These are phyloP conservation scores for Helicoverpa armigera DNA, from an alignment of 1,140 invertebrate genomes.

Conservation along the genomic window DNA sequence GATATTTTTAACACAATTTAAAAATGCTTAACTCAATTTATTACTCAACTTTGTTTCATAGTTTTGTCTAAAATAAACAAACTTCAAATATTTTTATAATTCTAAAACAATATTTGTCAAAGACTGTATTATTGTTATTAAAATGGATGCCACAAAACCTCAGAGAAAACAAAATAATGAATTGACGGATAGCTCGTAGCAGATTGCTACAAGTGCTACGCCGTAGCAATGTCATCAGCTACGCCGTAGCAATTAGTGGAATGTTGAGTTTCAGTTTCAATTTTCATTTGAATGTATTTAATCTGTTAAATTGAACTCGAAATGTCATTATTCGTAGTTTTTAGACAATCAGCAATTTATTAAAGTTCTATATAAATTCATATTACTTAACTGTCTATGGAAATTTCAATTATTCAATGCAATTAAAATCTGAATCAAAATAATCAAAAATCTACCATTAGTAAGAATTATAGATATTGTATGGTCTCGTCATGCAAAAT, in stretches of 20 bases:
- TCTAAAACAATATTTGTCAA: background rate
- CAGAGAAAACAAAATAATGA: background rate
- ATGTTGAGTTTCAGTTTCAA: background rate
- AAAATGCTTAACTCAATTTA: too few relatives aligned
- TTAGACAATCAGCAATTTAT: background rate
- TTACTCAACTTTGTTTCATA: too few relatives aligned
- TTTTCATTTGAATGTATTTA: background rate
- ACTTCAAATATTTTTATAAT: background rate
- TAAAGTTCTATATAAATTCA: background rate
- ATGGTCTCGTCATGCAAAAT: background rate
- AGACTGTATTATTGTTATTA: background rate
- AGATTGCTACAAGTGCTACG: slow-evolving; percentile 8
- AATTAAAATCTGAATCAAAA: background rate
- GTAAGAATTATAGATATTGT: background rate
- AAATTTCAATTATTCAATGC: background rate
- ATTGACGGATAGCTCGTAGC: background rate
- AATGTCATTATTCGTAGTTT: background rate
- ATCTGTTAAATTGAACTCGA: background rate
- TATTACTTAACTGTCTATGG: background rate
- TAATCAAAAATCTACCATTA: background rate
- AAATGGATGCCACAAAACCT: background rate
- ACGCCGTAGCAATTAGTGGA: slow-evolving; percentile 10
- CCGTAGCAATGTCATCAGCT: background rate
- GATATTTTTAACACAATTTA: too few relatives aligned
- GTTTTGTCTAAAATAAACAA: too few relatives aligned